These are phyloP conservation scores for Ditula angustiorana DNA, from an alignment of 2,888 invertebrate genomes.

Conservation along the genomic window DNA sequence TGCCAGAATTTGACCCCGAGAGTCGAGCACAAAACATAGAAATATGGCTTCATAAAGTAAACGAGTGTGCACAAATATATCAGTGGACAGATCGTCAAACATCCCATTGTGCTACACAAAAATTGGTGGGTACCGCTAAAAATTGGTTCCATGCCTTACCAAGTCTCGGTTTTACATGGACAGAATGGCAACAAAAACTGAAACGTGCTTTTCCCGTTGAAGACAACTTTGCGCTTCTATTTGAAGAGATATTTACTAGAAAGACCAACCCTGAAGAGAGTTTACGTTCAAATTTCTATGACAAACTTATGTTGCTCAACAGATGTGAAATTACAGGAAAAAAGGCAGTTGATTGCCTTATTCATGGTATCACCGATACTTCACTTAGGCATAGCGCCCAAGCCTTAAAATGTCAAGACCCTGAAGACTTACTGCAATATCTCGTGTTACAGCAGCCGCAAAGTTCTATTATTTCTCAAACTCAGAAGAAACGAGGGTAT, in stretches of 20 bases:
- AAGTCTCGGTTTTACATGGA: conserved; percentile 6
- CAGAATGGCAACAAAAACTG: no score
- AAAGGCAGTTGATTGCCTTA: conserved; percentile 3
- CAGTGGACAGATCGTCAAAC: not conserved
- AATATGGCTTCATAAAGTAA: conserved; percentile 3
- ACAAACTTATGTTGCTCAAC: not conserved
- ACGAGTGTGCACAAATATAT: conserved; percentile 1
- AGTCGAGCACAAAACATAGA: not conserved
- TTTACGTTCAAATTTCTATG: conserved; percentile 6
- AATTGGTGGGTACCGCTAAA: conserved; percentile 4
- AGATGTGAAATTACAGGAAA: conserved; percentile 7
- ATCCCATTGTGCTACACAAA: conserved; percentile 1
- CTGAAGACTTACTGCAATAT: conserved; percentile 1
- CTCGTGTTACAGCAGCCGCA: conserved; percentile 5
- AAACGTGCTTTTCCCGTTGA: no score
- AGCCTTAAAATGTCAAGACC: conserved; percentile 6
- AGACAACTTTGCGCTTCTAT: no score
- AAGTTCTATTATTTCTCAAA: not conserved
- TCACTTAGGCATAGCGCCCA: not conserved
- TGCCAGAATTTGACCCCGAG: conserved; percentile 8
- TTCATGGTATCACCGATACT: conserved; percentile 1
- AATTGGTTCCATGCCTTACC: not conserved
- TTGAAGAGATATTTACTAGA: no score
- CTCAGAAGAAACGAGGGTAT: not conserved
- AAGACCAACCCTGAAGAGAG: no score